These are phyloP conservation scores for Ophioninae sp. DNA, from an alignment of 2,888 invertebrate species.

Conservation along the genomic window DNA sequence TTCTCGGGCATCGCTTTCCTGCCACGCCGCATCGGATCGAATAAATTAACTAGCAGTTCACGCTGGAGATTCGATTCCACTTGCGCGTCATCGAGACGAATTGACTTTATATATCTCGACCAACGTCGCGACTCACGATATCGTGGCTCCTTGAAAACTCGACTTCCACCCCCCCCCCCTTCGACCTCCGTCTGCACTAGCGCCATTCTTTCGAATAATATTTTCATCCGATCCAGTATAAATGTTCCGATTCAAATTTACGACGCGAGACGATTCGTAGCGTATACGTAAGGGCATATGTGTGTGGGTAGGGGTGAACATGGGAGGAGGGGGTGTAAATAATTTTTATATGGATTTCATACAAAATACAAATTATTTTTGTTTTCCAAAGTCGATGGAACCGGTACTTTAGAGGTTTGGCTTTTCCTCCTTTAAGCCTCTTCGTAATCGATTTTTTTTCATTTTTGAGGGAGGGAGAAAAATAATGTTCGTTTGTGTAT, in stretches of 20 bases:
- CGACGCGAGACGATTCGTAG: slow-evolving; percentile 22
- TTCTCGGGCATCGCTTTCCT: slow-evolving; percentile 9
- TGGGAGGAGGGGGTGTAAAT: too few species aligned
- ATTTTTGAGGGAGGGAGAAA: too few species aligned
- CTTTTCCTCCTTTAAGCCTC: too few species aligned
- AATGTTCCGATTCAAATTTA: slow-evolving; percentile 49
- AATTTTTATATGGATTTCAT: too few species aligned
- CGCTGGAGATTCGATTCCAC: slow-evolving; percentile 49
- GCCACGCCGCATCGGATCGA: slow-evolving; percentile 50
- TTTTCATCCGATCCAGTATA: slow-evolving; percentile 56
- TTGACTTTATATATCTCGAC: slow-evolving; percentile 39
- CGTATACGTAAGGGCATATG: background rate
- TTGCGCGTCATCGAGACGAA: slow-evolving; percentile 34
- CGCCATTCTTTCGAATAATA: slow-evolving; percentile 52
- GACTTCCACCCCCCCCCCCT: background rate
- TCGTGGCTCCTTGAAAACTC: background rate
- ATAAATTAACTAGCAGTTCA: slow-evolving; percentile 58
- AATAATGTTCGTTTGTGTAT: too few species aligned
- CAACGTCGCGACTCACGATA: slow-evolving; percentile 32
- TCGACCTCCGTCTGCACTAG: background rate
- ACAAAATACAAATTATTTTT: too few species aligned
- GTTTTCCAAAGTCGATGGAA: too few species aligned
- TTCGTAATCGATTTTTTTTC: too few species aligned
- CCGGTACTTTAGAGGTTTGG: too few species aligned
- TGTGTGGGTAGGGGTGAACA: background rate